Evolutionary conservation across 2,113 vertebrate species (phyloP).

Genomic region (Dicentrarchus labrax): DNA sequence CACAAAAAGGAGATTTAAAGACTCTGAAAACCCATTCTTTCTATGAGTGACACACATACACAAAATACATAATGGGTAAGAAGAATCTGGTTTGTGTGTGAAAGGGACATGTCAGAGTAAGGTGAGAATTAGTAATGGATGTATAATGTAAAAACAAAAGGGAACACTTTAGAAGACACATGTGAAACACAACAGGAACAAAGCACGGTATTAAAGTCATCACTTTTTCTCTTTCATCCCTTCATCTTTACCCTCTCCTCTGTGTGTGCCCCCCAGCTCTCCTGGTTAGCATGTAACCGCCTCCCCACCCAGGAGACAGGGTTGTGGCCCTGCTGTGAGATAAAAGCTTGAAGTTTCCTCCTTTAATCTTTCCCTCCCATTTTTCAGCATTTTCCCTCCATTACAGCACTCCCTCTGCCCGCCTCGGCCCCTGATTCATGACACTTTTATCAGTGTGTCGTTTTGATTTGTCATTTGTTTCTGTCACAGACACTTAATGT

Average conservation of each 20-base stretch:
- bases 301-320: conserved; percentile 43
- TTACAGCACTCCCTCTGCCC: conserved; percentile 8
- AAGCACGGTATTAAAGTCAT: conserved; percentile 57
- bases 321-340: conserved; percentile 48
- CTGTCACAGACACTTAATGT: neutral
- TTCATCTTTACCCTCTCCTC: conserved; percentile 40
- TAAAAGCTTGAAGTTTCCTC: conserved; percentile 62
- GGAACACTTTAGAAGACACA: conserved; percentile 17
- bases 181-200: conserved; percentile 53
- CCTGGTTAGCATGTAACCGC: conserved; percentile 35
- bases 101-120: neutral
- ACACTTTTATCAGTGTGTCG: conserved; percentile 16
- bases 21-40: neutral
- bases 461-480: conserved; percentile 39
- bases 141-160: neutral
- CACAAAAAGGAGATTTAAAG: neutral
- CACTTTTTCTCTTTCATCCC: conserved; percentile 51
- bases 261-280: conserved; percentile 40
- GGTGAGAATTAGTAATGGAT: neutral
- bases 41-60: too few relatives aligned
- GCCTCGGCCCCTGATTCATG: neutral
- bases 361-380: conserved; percentile 65
- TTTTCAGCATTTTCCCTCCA: conserved; percentile 40
- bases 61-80: neutral
- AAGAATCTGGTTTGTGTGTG: neutral